Base-by-base conservation (phyloP, 2,113 vertebrate genomes). In the Myrmophylax atrothorax region DNA sequence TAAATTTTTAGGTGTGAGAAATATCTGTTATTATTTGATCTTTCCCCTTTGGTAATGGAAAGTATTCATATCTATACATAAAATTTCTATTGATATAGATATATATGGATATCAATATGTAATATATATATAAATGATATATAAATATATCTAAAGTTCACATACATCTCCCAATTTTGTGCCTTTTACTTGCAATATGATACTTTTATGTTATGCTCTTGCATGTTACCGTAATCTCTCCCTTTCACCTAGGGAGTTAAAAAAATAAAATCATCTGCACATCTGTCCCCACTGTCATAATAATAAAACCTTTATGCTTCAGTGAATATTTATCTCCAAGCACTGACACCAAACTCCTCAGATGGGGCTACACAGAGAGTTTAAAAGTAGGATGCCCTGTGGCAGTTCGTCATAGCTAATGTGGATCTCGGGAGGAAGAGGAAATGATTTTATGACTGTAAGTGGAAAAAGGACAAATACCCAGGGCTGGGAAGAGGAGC, bases 391-490 rank as follows among this genome's bases (percentile, higher is more conserved):
- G 90, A 88, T 91, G 72, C 74, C 59, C 83, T 68, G 64, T 89
- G 72, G 56, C 76, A 64, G 47, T 90, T 86, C 47, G 47, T 91
- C 42, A 55, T 77, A 63, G 59, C 37, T 66, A 58, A 90, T 58
- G 17, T 3, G 1, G 92, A 70, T 66, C 86, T 69, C 9, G 8
- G 86, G 89, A 90, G 53, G 83, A 92, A 81, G 73, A 84, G 72
- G 84, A 94, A 96, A 92, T 37, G 11, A 63, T 86, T 94, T 95
- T 94, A 73, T 83, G 70, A 64, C 79, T 80, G 35, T 64, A 64
- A 92, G 83, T 84, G 60, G 55, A 85, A 89, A 83, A 89, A 89
- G 37, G 76, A 89, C 62, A 58, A 96, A 63, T 42, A 92, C 70
- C 89, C 17, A 35, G 77, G 76, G 25, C 60, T 94, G 29, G 73